phyloP scores from a whole-genome alignment of 2,888 invertebrate species.

The Dione juno region DNA sequence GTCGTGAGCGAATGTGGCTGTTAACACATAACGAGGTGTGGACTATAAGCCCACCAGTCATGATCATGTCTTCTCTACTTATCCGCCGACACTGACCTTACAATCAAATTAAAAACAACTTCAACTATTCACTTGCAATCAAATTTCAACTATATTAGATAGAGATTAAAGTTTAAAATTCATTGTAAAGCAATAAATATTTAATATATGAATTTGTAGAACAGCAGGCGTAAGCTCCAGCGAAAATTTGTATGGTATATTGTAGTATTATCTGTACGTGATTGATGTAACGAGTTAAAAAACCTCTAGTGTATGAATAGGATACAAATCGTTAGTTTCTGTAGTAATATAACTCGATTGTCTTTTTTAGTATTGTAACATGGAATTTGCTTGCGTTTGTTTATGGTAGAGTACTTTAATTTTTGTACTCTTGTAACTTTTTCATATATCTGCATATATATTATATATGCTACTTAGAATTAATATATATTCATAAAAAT shows the following conservation, averaged over 20 bases:
- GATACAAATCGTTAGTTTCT: conserved; percentile 25
- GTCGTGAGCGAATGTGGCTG: conserved; percentile 82
- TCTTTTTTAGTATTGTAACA: neutral
- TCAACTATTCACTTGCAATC: conserved; percentile 40
- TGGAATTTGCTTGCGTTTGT: neutral
- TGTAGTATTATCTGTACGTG: conserved; percentile 81
- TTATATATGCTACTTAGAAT: too few species aligned
- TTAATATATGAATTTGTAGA: conserved; percentile 63
- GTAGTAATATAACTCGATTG: conserved; percentile 11
- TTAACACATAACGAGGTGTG: conserved; percentile 84
- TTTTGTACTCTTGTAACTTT: too few species aligned
- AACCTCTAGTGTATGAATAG: conserved; percentile 65
- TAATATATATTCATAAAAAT: too few species aligned
- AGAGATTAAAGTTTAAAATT: conserved; percentile 49
- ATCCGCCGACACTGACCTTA: conserved; percentile 80
- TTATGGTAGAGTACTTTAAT: too few species aligned
- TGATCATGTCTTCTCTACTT: conserved; percentile 82
- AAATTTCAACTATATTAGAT: conserved; percentile 51
- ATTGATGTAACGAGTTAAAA: conserved; percentile 73
- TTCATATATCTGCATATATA: too few species aligned
- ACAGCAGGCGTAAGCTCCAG: conserved; percentile 69
- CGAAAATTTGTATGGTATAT: conserved; percentile 82
- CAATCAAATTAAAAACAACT: conserved; percentile 59
- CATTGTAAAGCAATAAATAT: conserved; percentile 41
- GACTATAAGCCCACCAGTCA: conserved; percentile 82